Percentiles rank a stretch among this genome's conserved stretches.
Conservation (phyloP, 2,797 vertebrate species). For the Sebastes minor region DNA sequence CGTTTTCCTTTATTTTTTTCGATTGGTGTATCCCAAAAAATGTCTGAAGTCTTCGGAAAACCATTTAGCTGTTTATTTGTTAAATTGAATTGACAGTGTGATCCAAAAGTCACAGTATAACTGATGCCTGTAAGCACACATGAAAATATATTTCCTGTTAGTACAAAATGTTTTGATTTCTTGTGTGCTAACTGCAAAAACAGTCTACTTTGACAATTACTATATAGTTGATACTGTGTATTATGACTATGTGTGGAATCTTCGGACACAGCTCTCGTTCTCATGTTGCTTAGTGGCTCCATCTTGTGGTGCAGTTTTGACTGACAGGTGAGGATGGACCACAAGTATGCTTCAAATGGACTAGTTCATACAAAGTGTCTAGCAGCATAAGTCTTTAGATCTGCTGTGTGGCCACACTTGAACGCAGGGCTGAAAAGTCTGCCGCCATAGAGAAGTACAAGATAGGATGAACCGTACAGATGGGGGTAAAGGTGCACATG, state of each 20-base stretch:
- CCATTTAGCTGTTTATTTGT: background rate
- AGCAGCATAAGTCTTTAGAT: background rate
- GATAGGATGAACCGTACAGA: background rate
- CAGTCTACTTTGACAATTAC: background rate
- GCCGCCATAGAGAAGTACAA: background rate
- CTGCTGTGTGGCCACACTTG: background rate
- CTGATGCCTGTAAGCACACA: background rate
- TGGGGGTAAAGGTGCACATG: background rate
- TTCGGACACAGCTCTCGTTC: background rate
- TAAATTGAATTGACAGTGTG: background rate
- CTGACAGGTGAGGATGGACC: background rate
- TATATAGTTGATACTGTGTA: background rate
- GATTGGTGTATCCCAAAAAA: background rate
- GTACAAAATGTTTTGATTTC: background rate
- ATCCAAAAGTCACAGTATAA: background rate
- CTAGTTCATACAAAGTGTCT: background rate
- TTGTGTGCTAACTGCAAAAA: background rate
- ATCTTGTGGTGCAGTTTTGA: slow-evolving; percentile 39
- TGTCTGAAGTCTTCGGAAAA: background rate
- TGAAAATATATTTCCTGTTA: background rate
- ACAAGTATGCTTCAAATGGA: background rate
- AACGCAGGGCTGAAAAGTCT: background rate
- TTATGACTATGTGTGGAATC: background rate
- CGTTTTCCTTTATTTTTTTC: background rate
- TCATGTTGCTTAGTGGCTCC: slow-evolving; percentile 18